These are phyloP conservation scores for Laterallus jamaicensis DNA, from an alignment of 2,113 vertebrate genomes.

Conservation along the genomic window DNA sequence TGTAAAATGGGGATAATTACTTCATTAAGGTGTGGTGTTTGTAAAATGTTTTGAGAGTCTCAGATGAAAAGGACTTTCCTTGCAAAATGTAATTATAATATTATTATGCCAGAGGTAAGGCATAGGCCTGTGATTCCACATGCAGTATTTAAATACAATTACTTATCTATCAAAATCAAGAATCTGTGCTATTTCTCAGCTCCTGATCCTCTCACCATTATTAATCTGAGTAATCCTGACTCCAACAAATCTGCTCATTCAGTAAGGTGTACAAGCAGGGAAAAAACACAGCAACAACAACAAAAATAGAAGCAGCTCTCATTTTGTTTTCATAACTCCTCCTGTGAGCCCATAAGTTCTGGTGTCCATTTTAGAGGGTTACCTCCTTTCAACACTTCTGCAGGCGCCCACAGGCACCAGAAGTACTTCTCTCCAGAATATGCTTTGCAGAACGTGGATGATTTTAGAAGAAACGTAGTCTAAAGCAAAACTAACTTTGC, in stretches of 20 bases:
- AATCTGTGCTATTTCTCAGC: slow-evolving; percentile 16
- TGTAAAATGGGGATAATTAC: slow-evolving; percentile 33
- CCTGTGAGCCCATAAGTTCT: background rate
- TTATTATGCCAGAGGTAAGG: slow-evolving; percentile 56
- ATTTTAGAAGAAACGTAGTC: background rate
- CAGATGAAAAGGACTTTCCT: slow-evolving; percentile 46
- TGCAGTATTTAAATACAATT: slow-evolving; percentile 34
- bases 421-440: background rate
- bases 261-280: background rate
- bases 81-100: slow-evolving; percentile 55
- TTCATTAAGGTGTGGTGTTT: slow-evolving; percentile 53
- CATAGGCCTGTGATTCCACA: slow-evolving; percentile 28
- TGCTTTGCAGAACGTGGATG: background rate
- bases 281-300: background rate
- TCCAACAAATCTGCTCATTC: background rate
- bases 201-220: slow-evolving; percentile 9
- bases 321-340: background rate
- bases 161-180: slow-evolving; percentile 44
- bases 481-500: background rate
- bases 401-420: background rate
- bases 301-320: background rate
- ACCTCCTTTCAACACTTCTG: background rate
- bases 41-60: slow-evolving; percentile 31
- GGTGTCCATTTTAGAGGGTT: background rate
- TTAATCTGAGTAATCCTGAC: background rate